phyloP scores from a whole-genome alignment of 2,113 vertebrate species.

The Montifringilla adamsi region DNA sequence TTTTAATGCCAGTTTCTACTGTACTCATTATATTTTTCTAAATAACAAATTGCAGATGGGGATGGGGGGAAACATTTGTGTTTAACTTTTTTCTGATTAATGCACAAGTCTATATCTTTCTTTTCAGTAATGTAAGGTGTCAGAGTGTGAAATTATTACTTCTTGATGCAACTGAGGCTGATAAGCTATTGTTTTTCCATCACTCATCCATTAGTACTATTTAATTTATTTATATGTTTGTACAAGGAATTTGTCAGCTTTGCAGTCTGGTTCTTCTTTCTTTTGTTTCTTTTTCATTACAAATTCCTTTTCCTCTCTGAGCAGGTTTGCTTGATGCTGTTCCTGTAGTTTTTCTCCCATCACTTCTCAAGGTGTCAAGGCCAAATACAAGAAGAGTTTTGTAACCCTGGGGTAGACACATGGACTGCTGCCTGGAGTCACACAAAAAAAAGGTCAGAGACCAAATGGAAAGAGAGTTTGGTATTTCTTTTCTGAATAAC shows the following conservation, averaged over 20 bases:
- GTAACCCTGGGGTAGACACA: background rate
- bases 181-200: constrained; percentile 45
- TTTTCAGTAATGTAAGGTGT: constrained; percentile 21
- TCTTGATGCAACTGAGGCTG: constrained; percentile 15
- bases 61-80: background rate
- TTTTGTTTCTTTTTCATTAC: background rate
- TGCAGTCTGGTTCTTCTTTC: background rate
- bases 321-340: background rate
- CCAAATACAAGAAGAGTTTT: background rate
- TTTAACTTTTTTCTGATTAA: constrained; percentile 53
- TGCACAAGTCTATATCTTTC: constrained; percentile 38
- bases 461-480: background rate
- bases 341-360: background rate
- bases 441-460: background rate
- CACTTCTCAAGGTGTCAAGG: background rate
- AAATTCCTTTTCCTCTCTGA: background rate
- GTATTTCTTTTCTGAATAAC: background rate
- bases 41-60: background rate
- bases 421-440: background rate
- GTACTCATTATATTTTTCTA: constrained; percentile 27
- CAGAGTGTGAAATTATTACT: constrained; percentile 55
- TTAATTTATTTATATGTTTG: constrained; percentile 38
- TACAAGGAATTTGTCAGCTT: background rate
- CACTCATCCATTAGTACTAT: background rate
- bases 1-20: constrained; percentile 27